Evolutionary conservation across 2,797 vertebrate genomes (phyloP).

Genomic region (Pseudochirops cupreus): DNA sequence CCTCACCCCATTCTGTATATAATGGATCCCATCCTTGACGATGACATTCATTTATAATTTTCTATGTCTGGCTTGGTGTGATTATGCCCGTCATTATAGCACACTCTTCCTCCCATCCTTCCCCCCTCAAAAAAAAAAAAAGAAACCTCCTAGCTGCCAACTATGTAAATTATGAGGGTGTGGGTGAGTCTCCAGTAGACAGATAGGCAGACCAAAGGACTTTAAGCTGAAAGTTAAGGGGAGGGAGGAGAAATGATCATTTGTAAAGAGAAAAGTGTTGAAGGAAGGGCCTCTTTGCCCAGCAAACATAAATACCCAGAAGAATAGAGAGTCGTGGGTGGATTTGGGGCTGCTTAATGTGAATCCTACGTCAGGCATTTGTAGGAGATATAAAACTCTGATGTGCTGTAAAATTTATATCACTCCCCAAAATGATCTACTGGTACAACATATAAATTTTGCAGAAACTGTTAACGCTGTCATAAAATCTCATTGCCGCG

Average conservation of each 20-base stretch:
- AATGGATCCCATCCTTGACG: background rate
- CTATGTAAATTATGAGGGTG: constrained; percentile 57
- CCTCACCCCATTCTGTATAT: background rate
- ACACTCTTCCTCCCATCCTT: background rate
- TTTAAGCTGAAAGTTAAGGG: constrained; percentile 68
- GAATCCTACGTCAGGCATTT: constrained; percentile 82
- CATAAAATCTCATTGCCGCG: constrained; percentile 84
- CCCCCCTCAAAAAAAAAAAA: background rate
- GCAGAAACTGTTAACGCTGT: constrained; percentile 83
- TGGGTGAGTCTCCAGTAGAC: constrained; percentile 55
- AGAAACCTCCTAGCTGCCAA: background rate
- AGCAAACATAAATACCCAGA: constrained; percentile 80
- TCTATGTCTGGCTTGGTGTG: background rate
- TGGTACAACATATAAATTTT: constrained; percentile 84
- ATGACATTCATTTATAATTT: background rate
- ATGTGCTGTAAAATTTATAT: constrained; percentile 85
- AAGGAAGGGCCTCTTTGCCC: constrained; percentile 77
- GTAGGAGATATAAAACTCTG: constrained; percentile 85
- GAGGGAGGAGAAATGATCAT: constrained; percentile 55
- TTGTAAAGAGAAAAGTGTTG: constrained; percentile 71
- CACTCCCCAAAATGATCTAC: constrained; percentile 78
- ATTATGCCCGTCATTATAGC: background rate
- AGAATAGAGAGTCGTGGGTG: constrained; percentile 78
- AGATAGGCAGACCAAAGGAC: constrained; percentile 60
- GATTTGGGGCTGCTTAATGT: constrained; percentile 76